phyloP scores from a whole-genome alignment of 2,113 vertebrate genomes.

The Nanorana parkeri region DNA sequence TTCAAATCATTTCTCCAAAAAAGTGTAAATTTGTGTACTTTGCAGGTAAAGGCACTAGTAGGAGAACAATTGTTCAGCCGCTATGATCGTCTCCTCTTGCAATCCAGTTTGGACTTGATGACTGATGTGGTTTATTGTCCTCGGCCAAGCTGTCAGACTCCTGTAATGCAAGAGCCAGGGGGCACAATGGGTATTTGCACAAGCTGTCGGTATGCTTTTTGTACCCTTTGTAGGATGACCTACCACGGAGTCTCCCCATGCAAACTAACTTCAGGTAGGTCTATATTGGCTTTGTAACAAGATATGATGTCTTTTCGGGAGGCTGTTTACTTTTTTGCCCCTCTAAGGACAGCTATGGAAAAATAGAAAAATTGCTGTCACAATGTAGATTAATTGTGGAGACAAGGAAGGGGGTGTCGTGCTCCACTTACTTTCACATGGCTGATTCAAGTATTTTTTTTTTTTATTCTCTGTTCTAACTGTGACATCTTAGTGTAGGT shows the following conservation, averaged over 20 bases:
- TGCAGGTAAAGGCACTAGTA: constrained; percentile 92
- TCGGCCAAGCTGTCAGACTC: constrained; percentile 81
- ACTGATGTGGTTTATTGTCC: constrained; percentile 94
- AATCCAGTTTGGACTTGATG: constrained; percentile 94
- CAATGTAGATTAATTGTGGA: too few species aligned
- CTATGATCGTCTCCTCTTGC: constrained; percentile 92
- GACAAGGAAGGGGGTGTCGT: too few species aligned
- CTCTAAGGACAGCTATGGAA: too few species aligned
- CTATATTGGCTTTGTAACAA: background rate
- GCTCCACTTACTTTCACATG: too few species aligned
- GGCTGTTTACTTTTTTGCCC: too few species aligned
- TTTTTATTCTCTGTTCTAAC: too few species aligned
- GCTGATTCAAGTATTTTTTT: too few species aligned
- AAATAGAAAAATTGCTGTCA: too few species aligned
- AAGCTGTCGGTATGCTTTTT: constrained; percentile 91
- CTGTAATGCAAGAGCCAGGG: constrained; percentile 92
- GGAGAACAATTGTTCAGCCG: constrained; percentile 89
- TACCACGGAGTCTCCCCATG: constrained; percentile 93
- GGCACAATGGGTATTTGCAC: constrained; percentile 93
- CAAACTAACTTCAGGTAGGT: constrained; percentile 82
- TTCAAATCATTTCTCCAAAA: too few species aligned
- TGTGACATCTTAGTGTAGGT: too few species aligned
- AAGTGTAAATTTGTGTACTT: background rate
- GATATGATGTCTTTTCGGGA: background rate
- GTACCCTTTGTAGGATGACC: constrained; percentile 86